Base-by-base conservation (phyloP, 2,113 vertebrate species). In the Zosterops borbonicus region DNA sequence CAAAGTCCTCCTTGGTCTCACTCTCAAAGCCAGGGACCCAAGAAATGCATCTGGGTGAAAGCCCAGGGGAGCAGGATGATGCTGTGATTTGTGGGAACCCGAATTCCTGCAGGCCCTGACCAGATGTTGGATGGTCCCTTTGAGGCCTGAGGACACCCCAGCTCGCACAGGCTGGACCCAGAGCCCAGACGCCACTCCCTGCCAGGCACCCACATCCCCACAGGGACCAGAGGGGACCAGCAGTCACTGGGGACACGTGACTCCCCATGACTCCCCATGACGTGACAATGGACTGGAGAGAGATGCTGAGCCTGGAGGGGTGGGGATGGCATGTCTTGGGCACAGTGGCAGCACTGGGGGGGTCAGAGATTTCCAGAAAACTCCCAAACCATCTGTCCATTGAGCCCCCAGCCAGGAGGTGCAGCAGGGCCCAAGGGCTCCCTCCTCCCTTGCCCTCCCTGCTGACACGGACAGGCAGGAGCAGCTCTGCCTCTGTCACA, bases 271-370 rank as follows among this genome's bases (percentile, higher is more conserved):
- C 73, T 82, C 12, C 46, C 16, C 14, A 1, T 39, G 49, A 50
- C 2, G 44, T 50, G 75, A 64, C n/a, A 41, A 5, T 12, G 41
- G 47, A 35, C 42, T 31, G 37, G 28, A 70, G 50, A 35, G 55
- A 12, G 49, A 33, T 0, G 1, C 13, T 15, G 22, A 80, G 37
- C 44, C 39, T 76, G 28, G 29, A 44, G 17, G n/a, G 39, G 22
- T 0, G 6, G 7, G 13, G 35, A 55, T 0, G 4, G 41, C n/a
- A 65, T 13, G 29, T 89, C 29, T 23, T 2, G 4, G 29, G 28
- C 35, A 28, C 0, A 3, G 52, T 14, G 25, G 59, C 37, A 52
- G 44, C 27, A 50, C 37, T 5, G 7, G 12, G 5, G 5, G 27
- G 46, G 25, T n/a, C 52, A 65, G 68, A 46, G 9, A 16, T 25